phyloP scores from a whole-genome alignment of 2,113 vertebrate genomes.

The Dipodomys spectabilis region DNA sequence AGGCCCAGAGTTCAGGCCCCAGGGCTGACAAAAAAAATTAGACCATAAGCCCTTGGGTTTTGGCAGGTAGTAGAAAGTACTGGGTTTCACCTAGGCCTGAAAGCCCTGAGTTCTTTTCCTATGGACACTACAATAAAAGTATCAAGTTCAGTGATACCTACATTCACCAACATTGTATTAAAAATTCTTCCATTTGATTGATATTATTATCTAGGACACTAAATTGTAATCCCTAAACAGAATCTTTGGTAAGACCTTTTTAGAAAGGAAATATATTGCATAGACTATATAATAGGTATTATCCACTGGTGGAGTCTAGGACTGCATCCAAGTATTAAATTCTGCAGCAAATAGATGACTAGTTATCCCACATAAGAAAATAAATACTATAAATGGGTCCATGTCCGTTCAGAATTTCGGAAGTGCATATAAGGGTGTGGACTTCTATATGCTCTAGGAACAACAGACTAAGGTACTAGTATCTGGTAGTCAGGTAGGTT shows the following conservation, averaged over 20 bases:
- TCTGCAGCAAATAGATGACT: not conserved
- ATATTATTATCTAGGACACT: conserved; percentile 25
- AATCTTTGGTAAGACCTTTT: conserved; percentile 14
- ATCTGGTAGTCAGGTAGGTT: conserved; percentile 48
- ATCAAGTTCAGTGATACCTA: not conserved
- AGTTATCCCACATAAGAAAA: not conserved
- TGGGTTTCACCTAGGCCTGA: not conserved
- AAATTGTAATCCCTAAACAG: conserved; percentile 34
- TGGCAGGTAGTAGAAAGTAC: conserved; percentile 7
- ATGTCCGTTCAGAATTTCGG: not conserved
- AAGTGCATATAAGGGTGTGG: not conserved
- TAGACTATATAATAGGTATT: not conserved
- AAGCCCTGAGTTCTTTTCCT: not conserved
- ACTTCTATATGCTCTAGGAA: not conserved
- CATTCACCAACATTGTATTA: conserved; percentile 57
- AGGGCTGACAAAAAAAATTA: too few species aligned
- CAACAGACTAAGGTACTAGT: not conserved
- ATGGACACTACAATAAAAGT: not conserved
- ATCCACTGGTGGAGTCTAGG: not conserved
- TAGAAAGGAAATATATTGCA: conserved; percentile 46
- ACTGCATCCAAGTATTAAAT: too few species aligned
- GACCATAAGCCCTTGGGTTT: conserved; percentile 20
- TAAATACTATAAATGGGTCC: not conserved
- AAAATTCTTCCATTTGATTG: conserved; percentile 17
- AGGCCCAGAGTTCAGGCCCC: too few species aligned